phyloP scores from a whole-genome alignment of 2,797 vertebrate genomes.

The Menidia menidia region DNA sequence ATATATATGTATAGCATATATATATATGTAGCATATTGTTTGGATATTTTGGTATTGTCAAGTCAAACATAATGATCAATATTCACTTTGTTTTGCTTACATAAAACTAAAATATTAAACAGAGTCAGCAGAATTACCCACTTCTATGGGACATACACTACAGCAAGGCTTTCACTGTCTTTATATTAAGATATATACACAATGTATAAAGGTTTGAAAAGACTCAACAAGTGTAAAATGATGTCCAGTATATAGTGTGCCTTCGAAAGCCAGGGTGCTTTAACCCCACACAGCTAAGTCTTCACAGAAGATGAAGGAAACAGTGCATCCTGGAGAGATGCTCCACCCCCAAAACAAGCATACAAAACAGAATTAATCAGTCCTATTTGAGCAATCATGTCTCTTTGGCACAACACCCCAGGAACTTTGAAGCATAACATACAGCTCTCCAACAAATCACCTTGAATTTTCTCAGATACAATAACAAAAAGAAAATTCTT shows the following conservation, averaged over 20 bases:
- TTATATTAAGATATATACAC: slow-evolving; percentile 77
- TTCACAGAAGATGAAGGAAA: slow-evolving; percentile 94
- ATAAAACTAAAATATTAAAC: slow-evolving; percentile 71
- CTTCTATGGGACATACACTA: slow-evolving; percentile 72
- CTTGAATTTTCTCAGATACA: slow-evolving; percentile 61
- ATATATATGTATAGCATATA: slow-evolving; percentile 43
- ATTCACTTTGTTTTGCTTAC: slow-evolving; percentile 68
- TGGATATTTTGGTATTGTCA: slow-evolving; percentile 81
- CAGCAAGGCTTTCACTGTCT: slow-evolving; percentile 73
- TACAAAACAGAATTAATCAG: slow-evolving; percentile 48
- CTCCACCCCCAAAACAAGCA: slow-evolving; percentile 58
- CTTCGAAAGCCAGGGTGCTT: slow-evolving; percentile 70
- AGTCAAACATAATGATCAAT: slow-evolving; percentile 77
- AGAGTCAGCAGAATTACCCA: slow-evolving; percentile 64
- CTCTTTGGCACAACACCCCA: slow-evolving; percentile 80
- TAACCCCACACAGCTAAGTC: slow-evolving; percentile 84
- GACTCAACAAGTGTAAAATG: slow-evolving; percentile 82
- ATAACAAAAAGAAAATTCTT: slow-evolving; percentile 53
- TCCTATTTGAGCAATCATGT: slow-evolving; percentile 76
- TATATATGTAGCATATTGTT: slow-evolving; percentile 79
- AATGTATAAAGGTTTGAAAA: slow-evolving; percentile 83
- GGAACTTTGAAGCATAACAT: slow-evolving; percentile 50
- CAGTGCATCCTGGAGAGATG: slow-evolving; percentile 59
- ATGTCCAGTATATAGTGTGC: slow-evolving; percentile 84
- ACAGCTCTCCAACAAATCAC: slow-evolving; percentile 53